These are phyloP conservation scores for Phasianus colchicus DNA, from an alignment of 2,113 vertebrate genomes.

Conservation along the genomic window DNA sequence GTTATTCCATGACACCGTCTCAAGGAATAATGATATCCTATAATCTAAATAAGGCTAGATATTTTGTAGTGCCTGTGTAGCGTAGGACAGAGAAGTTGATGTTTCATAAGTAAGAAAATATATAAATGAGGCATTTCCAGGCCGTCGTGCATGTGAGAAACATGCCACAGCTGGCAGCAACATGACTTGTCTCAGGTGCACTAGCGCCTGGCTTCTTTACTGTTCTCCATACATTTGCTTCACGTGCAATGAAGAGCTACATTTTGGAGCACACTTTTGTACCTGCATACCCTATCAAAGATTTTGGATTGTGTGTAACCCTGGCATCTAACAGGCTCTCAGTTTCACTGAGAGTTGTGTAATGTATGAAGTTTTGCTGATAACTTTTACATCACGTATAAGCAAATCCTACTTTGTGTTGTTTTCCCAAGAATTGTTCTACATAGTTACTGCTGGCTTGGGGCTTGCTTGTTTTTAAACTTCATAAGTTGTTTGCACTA, in stretches of 20 bases:
- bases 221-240: background rate
- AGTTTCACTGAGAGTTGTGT: background rate
- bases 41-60: background rate
- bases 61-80: background rate
- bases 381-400: background rate
- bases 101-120: background rate
- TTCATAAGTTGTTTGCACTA: background rate
- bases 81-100: background rate
- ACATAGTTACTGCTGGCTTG: background rate
- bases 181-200: background rate
- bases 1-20: background rate
- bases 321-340: background rate
- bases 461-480: background rate
- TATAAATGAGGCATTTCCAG: background rate
- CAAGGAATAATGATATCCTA: background rate
- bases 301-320: background rate
- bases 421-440: background rate
- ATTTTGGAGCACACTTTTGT: background rate
- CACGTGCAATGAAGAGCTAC: background rate
- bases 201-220: accelerated
- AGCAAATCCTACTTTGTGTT: background rate
- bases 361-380: accelerated
- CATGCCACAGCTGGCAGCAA: background rate
- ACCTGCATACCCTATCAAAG: background rate
- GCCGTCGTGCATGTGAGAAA: background rate